Evolutionary conservation across 2,113 vertebrate species (phyloP).

Genomic region (Xiphophorus maculatus): DNA sequence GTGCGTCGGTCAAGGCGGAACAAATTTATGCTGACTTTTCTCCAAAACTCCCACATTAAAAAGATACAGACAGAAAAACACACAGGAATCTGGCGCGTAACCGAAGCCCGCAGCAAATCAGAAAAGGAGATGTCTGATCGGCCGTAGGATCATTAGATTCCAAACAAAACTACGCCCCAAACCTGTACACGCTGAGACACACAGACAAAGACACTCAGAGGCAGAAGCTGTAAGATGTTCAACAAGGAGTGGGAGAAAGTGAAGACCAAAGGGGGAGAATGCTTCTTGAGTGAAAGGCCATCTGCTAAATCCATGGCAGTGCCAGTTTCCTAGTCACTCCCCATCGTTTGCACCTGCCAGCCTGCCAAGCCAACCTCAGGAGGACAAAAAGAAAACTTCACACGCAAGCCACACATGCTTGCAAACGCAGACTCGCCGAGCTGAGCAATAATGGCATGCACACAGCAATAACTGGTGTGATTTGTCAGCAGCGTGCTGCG

Average conservation of each 20-base stretch:
- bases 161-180: constrained; percentile 39
- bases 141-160: constrained; percentile 51
- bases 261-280: constrained; percentile 43
- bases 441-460: constrained; percentile 57
- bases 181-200: not conserved
- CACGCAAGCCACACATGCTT: constrained; percentile 35
- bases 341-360: constrained; percentile 67
- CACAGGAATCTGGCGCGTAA: constrained; percentile 35
- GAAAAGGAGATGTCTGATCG: constrained; percentile 22
- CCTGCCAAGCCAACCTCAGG: constrained; percentile 61
- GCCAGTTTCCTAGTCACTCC: constrained; percentile 54
- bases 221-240: constrained; percentile 59
- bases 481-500: constrained; percentile 64
- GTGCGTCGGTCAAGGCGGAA: constrained; percentile 22
- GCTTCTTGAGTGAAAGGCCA: constrained; percentile 71
- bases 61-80: constrained; percentile 34
- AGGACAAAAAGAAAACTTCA: constrained; percentile 59
- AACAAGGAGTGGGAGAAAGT: constrained; percentile 66
- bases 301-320: constrained; percentile 62
- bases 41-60: constrained; percentile 50
- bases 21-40: constrained; percentile 42
- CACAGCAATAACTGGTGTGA: constrained; percentile 68
- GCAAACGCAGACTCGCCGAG: constrained; percentile 21
- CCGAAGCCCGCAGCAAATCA: constrained; percentile 42
- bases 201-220: constrained; percentile 38